phyloP scores from a whole-genome alignment of 2,797 vertebrate genomes.

The Myotis planiceps region DNA sequence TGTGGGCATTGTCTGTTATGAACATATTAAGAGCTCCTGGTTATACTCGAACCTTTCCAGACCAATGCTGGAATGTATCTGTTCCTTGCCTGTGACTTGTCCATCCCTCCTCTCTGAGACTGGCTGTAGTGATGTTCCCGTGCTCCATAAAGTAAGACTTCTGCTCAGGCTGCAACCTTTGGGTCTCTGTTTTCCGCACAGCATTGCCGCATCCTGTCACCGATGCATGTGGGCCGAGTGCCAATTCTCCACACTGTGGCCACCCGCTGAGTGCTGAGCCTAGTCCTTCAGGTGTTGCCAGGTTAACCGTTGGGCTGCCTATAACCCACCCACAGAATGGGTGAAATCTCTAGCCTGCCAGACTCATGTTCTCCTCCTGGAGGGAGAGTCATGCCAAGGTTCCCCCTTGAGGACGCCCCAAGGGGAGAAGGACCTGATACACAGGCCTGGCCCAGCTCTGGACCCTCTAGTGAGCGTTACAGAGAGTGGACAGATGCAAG shows the following conservation, averaged over 20 bases:
- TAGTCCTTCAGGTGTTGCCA: background rate
- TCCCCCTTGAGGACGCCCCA: background rate
- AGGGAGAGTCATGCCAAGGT: background rate
- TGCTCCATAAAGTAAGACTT: background rate
- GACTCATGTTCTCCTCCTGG: background rate
- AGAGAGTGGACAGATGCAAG: conserved; percentile 48
- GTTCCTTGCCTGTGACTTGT: background rate
- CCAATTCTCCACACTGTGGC: background rate
- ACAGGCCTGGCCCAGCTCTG: background rate
- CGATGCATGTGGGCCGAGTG: background rate
- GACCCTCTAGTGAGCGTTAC: conserved; percentile 22
- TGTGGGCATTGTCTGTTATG: too few species aligned
- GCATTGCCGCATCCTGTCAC: accelerated
- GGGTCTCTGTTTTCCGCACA: accelerated
- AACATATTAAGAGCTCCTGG: background rate
- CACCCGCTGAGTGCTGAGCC: too few species aligned
- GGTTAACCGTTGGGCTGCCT: background rate
- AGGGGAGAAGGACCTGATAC: background rate
- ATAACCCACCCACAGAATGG: background rate
- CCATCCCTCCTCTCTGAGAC: background rate
- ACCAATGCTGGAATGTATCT: background rate
- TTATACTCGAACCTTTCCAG: background rate
- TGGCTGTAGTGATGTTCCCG: background rate
- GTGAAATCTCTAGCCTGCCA: background rate
- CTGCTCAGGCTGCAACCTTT: background rate